Evolutionary conservation across 1,140 invertebrate genomes (phyloP).

Genomic region (Trichonephila clavata): DNA sequence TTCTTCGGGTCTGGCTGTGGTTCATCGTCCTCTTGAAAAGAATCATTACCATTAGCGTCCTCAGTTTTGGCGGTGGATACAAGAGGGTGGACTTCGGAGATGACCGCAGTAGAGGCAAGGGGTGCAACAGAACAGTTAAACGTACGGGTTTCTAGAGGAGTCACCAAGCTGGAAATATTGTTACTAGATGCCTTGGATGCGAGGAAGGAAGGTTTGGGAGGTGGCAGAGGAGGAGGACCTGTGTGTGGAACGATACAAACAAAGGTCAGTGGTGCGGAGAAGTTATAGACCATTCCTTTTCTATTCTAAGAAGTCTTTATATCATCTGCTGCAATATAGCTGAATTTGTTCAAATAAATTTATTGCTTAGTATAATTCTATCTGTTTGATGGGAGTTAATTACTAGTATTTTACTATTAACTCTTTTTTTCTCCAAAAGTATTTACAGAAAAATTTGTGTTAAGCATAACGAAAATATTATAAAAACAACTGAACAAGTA

Average conservation of each 20-base stretch:
- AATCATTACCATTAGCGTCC: constrained; percentile 41
- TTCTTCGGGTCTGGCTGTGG: constrained; percentile 76
- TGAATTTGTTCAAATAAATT: too few relatives aligned
- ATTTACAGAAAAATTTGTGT: too few relatives aligned
- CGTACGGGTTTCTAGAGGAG: neutral
- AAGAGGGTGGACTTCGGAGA: neutral
- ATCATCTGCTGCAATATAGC: too few relatives aligned
- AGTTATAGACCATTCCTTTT: too few relatives aligned
- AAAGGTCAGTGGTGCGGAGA: neutral
- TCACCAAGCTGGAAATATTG: neutral
- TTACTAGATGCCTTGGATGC: neutral
- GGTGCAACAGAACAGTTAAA: neutral
- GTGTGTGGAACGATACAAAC: constrained; percentile 78
- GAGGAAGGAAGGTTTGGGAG: constrained; percentile 76
- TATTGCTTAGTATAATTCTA: too few relatives aligned
- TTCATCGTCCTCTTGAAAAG: constrained; percentile 70
- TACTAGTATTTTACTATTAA: too few relatives aligned
- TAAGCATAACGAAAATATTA: too few relatives aligned
- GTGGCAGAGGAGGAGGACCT: constrained; percentile 77
- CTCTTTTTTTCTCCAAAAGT: too few relatives aligned
- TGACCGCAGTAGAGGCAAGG: neutral
- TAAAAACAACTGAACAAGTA: too few relatives aligned
- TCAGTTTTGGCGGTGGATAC: constrained; percentile 33
- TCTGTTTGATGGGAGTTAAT: too few relatives aligned
- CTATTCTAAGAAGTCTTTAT: too few relatives aligned